A percentile compares a stretch with the other conserved stretches of the same genome.
Evolutionary conservation across 1,140 invertebrate species (phyloP).

Genomic region (Drosophila ambigua): DNA sequence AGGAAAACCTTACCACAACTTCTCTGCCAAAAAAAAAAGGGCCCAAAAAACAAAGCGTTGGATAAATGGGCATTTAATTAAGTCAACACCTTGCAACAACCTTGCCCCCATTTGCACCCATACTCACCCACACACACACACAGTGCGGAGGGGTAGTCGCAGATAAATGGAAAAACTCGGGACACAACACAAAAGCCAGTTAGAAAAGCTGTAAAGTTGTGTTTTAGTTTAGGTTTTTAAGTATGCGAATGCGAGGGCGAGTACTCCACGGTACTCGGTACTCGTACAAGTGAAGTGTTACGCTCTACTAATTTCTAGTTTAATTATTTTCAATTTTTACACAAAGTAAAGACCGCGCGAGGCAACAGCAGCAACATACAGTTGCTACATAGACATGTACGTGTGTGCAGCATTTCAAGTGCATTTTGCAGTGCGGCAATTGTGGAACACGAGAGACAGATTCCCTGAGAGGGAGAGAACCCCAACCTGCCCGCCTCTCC

Average conservation of each 20-base stretch:
- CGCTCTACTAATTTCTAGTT: constrained; percentile 79
- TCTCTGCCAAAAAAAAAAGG: background rate
- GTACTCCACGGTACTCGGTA: background rate
- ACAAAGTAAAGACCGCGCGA: constrained; percentile 70
- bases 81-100: constrained; percentile 46
- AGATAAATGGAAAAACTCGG: too few species aligned
- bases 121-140: background rate
- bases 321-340: constrained; percentile 77
- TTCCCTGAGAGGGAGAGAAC: background rate
- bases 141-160: background rate
- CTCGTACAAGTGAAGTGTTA: constrained; percentile 41
- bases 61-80: constrained; percentile 40
- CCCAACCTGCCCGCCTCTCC: background rate
- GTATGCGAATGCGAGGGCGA: background rate
- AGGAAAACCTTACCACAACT: constrained; percentile 10
- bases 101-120: constrained; percentile 36
- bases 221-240: constrained; percentile 25
- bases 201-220: constrained; percentile 21
- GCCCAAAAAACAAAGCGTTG: constrained; percentile 24
- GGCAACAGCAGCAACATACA: constrained; percentile 34
- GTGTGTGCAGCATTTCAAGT: constrained; percentile 68
- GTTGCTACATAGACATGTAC: background rate
- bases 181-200: too few species aligned
- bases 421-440: constrained; percentile 47
- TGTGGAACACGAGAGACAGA: constrained; percentile 56